Evolutionary conservation across 2,888 invertebrate species (phyloP).

Genomic region (Caenorhabditis panamensis): DNA sequence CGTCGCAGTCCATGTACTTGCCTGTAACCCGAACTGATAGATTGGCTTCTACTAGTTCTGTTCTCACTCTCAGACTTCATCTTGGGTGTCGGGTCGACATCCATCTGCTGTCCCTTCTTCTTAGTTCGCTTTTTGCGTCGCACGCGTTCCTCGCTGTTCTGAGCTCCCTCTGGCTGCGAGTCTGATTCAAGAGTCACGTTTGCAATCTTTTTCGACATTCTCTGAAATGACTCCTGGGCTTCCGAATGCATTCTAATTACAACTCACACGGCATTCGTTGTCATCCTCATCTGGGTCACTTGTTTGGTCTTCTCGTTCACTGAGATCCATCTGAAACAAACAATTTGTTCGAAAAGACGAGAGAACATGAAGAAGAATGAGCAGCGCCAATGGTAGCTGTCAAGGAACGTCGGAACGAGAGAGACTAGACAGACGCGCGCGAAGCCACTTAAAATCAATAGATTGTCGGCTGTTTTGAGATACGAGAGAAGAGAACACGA

Average conservation of each 20-base stretch:
- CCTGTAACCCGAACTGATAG: no score
- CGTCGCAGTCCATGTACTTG: constrained; percentile 65
- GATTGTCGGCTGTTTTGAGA: constrained; percentile 46
- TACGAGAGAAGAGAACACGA: constrained; percentile 36
- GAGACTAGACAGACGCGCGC: constrained; percentile 20
- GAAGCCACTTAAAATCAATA: constrained; percentile 45
- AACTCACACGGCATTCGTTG: constrained; percentile 49
- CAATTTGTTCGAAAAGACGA: neutral
- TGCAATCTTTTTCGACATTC: constrained; percentile 61
- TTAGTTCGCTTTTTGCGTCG: constrained; percentile 52
- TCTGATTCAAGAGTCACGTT: constrained; percentile 72
- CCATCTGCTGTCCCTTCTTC: constrained; percentile 55
- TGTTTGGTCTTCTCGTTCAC: constrained; percentile 59
- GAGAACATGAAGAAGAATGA: neutral
- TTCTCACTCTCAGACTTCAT: constrained; percentile 39
- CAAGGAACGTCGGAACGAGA: constrained; percentile 7
- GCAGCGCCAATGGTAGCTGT: neutral
- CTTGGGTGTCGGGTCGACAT: constrained; percentile 57
- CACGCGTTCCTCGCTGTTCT: constrained; percentile 44
- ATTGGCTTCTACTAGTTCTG: no score
- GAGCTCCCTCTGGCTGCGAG: constrained; percentile 65
- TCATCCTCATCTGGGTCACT: constrained; percentile 56
- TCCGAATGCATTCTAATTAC: neutral
- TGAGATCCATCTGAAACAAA: constrained; percentile 55
- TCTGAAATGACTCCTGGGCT: constrained; percentile 26